A percentile compares a stretch with the other conserved stretches of the same genome.
Evolutionary conservation across 2,113 vertebrate genomes (phyloP).

Genomic region (Aplodontia rufa): DNA sequence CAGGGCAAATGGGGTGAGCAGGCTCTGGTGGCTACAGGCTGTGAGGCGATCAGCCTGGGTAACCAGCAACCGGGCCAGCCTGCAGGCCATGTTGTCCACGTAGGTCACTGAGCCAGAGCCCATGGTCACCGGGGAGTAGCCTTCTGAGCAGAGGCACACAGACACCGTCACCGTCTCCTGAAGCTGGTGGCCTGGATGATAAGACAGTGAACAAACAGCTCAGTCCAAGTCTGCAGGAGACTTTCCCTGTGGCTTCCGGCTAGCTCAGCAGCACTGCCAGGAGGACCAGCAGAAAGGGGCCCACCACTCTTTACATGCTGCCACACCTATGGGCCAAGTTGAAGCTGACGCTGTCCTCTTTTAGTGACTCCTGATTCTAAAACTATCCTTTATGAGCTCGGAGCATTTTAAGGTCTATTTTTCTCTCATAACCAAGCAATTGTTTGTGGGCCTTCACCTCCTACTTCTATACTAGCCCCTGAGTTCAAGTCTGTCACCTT

Average conservation of each 20-base stretch:
- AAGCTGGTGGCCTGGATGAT: slow-evolving; percentile 85
- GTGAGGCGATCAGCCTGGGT: slow-evolving; percentile 79
- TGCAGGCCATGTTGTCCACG: slow-evolving; percentile 85
- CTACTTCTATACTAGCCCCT: neutral
- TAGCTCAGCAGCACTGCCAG: neutral
- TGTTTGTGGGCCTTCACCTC: neutral
- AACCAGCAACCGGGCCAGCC: slow-evolving; percentile 86
- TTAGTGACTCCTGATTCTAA: neutral
- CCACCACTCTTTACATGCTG: neutral
- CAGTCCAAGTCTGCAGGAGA: neutral
- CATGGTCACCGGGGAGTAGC: slow-evolving; percentile 80
- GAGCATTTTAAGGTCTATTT: neutral
- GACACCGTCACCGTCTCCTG: slow-evolving; percentile 87
- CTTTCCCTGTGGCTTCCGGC: rapidly evolving
- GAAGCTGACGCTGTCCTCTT: neutral
- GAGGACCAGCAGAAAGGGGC: neutral
- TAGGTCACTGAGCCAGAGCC: slow-evolving; percentile 83
- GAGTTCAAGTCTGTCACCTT: neutral
- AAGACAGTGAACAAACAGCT: slow-evolving; percentile 42
- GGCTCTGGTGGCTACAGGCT: slow-evolving; percentile 82
- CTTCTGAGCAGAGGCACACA: slow-evolving; percentile 82
- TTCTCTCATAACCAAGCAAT: neutral
- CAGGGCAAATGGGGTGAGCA: slow-evolving; percentile 86
- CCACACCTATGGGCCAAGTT: neutral
- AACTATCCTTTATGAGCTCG: neutral